phyloP scores from a whole-genome alignment of 2,888 invertebrate genomes.

The Trachelus stipa region DNA sequence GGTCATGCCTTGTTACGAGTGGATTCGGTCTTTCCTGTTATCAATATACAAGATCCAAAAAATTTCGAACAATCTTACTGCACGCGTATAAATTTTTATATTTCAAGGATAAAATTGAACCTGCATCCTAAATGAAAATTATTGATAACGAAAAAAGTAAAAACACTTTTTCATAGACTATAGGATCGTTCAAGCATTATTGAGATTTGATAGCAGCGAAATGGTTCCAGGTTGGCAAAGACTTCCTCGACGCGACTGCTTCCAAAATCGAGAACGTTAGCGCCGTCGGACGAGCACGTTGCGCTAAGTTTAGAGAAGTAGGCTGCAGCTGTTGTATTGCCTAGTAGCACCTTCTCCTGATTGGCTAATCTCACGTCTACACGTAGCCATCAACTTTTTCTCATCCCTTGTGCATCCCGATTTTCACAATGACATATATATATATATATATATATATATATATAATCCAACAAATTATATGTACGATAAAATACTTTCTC shows the following conservation, averaged over 20 bases:
- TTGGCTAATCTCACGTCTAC: constrained; percentile 3
- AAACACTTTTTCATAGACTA: not conserved
- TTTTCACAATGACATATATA: not conserved
- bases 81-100: not conserved
- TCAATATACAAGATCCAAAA: not conserved
- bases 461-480: too few relatives aligned
- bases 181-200: not conserved
- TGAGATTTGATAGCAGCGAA: not conserved
- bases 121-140: not conserved
- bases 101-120: not conserved
- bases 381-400: not conserved
- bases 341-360: constrained; percentile 17
- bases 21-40: not conserved
- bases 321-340: constrained; percentile 54
- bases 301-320: constrained; percentile 57
- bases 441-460: too few relatives aligned
- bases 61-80: not conserved
- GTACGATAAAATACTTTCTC: too few relatives aligned
- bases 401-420: not conserved
- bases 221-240: not conserved
- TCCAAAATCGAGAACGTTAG: not conserved
- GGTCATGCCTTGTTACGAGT: not conserved
- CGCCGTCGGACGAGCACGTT: constrained; percentile 18
- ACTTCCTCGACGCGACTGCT: not conserved
- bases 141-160: not conserved